A percentile compares a stretch with the other conserved stretches of the same genome.
phyloP scores from a whole-genome alignment of 2,797 vertebrate species.

The Acropternis orthonyx region DNA sequence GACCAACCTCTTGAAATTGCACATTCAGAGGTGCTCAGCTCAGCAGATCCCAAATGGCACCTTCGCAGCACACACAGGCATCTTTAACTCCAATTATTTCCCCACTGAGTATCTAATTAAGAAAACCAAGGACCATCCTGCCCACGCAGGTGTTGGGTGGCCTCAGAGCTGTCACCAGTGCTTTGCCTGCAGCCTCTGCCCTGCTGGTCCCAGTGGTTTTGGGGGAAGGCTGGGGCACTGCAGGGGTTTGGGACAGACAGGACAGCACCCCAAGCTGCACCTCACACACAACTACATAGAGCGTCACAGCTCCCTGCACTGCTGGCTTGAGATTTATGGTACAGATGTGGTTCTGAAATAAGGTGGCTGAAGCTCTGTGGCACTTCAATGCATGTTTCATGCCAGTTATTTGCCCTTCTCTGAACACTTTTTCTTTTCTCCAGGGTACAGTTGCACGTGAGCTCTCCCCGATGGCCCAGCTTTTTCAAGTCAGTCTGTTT shows the following conservation, averaged over 20 bases:
- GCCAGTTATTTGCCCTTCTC: not conserved
- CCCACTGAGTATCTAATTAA: not conserved
- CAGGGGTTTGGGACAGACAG: not conserved
- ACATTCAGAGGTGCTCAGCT: not conserved
- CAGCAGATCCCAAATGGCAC: rapidly evolving
- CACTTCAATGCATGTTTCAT: slow-evolving; percentile 12
- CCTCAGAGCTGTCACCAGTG: not conserved
- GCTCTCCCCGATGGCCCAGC: not conserved
- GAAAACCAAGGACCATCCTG: not conserved
- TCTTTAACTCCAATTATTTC: not conserved
- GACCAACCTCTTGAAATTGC: not conserved
- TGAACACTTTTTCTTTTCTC: not conserved
- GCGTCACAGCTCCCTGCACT: not conserved
- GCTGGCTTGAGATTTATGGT: not conserved
- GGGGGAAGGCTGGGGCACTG: not conserved
- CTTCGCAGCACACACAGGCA: rapidly evolving
- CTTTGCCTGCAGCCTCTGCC: not conserved
- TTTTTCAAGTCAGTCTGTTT: not conserved
- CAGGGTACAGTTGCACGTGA: not conserved
- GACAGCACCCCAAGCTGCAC: not conserved
- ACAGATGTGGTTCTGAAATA: not conserved
- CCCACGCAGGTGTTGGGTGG: not conserved
- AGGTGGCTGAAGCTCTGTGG: not conserved
- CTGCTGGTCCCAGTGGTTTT: not conserved
- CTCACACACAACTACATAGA: not conserved